Evolutionary conservation across 2,888 invertebrate species (phyloP).

Genomic region (Diploptera punctata): DNA sequence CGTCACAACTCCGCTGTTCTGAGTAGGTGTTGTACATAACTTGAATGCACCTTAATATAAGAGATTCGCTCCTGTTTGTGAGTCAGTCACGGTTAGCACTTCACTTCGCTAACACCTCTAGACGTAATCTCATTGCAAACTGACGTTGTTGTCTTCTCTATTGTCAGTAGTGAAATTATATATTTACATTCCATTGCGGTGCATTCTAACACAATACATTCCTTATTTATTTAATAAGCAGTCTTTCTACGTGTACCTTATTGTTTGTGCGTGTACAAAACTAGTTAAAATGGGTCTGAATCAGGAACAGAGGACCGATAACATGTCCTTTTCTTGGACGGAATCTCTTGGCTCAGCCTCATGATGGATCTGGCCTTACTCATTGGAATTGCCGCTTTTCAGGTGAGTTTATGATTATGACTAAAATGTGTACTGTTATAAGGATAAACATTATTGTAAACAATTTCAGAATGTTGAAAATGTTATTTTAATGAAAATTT

Average conservation of each 20-base stretch:
- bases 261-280: too few relatives aligned
- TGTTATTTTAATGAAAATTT: too few relatives aligned
- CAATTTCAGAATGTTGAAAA: too few relatives aligned
- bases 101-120: background rate
- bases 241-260: background rate
- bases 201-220: background rate
- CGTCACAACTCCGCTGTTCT: background rate
- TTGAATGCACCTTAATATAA: background rate
- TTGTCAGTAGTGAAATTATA: background rate
- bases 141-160: background rate
- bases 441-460: too few relatives aligned
- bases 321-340: slow-evolving; percentile 31
- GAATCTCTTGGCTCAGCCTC: slow-evolving; percentile 33
- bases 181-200: background rate
- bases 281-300: slow-evolving; percentile 16
- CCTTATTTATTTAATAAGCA: too few relatives aligned
- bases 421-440: too few relatives aligned
- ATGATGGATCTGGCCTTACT: slow-evolving; percentile 35
- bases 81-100: background rate
- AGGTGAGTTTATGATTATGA: slow-evolving; percentile 31
- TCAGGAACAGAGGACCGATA: slow-evolving; percentile 17
- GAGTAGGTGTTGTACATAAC: background rate
- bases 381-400: slow-evolving; percentile 27
- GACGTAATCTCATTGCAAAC: background rate
- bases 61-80: background rate